phyloP scores from a whole-genome alignment of 1,140 invertebrate species.

The Thereuonema tuberculata region DNA sequence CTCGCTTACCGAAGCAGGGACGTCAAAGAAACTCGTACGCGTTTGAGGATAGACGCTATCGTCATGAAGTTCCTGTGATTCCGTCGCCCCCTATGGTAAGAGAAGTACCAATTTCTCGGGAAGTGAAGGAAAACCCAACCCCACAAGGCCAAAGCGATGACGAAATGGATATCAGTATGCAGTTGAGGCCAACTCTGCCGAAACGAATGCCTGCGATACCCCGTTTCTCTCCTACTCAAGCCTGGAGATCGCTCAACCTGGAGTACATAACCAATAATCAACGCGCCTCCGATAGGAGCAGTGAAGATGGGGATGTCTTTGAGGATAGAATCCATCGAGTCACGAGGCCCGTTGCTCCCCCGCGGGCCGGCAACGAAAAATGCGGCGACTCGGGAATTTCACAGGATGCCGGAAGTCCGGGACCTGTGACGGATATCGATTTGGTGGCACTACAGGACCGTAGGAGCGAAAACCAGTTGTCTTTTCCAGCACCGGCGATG shows the following conservation, averaged over 20 bases:
- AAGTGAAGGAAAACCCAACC: too few species aligned
- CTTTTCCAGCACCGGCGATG: background rate
- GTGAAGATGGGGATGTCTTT: slow-evolving; percentile 27
- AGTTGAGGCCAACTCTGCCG: slow-evolving; percentile 57
- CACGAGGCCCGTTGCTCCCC: slow-evolving; percentile 37
- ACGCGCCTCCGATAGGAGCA: slow-evolving; percentile 22
- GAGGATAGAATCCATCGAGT: slow-evolving; percentile 41
- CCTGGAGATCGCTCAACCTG: slow-evolving; percentile 51
- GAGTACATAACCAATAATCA: slow-evolving; percentile 23
- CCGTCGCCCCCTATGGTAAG: background rate
- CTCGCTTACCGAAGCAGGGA: background rate
- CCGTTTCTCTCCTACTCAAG: slow-evolving; percentile 62
- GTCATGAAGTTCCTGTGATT: background rate
- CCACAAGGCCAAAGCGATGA: slow-evolving; percentile 19
- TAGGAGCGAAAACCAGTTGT: background rate
- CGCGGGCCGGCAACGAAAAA: slow-evolving; percentile 38
- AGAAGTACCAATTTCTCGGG: background rate
- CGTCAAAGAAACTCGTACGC: slow-evolving; percentile 2
- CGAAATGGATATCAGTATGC: slow-evolving; percentile 45
- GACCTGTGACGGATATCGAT: slow-evolving; percentile 18
- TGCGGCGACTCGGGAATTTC: slow-evolving; percentile 67
- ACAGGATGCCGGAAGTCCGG: slow-evolving; percentile 45
- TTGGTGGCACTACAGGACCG: slow-evolving; percentile 10
- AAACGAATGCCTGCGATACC: slow-evolving; percentile 57
- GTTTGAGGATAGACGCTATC: background rate